phyloP scores from a whole-genome alignment of 2,113 vertebrate genomes.

The Dipodomys ordii region DNA sequence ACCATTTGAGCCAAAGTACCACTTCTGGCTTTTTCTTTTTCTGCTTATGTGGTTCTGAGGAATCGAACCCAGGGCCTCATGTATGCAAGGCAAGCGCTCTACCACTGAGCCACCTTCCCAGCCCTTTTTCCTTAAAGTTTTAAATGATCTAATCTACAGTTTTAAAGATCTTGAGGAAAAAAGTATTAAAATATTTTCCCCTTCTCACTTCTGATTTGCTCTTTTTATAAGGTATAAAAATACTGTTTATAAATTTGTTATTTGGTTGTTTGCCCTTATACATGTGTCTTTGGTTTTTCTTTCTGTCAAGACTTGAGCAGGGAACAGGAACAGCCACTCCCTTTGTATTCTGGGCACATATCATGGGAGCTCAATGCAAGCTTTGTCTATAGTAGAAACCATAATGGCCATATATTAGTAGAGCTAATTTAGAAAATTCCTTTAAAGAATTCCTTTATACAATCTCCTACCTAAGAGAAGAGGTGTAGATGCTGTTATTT shows the following conservation, averaged over 20 bases:
- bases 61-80: too few relatives aligned
- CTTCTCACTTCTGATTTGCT: constrained; percentile 22
- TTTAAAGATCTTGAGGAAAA: not conserved
- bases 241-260: not conserved
- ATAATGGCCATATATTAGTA: constrained; percentile 30
- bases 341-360: not conserved
- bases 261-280: constrained; percentile 49
- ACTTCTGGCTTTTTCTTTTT: too few relatives aligned
- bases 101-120: too few relatives aligned
- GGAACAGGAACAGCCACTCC: not conserved
- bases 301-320: not conserved
- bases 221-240: constrained; percentile 37
- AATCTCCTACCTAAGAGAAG: not conserved
- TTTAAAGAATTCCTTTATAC: constrained; percentile 55
- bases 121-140: not conserved
- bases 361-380: not conserved
- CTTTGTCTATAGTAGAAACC: constrained; percentile 43
- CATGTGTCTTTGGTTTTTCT: constrained; percentile 27
- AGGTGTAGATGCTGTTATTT: not conserved
- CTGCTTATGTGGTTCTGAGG: too few relatives aligned
- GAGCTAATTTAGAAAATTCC: constrained; percentile 27
- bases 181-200: not conserved
- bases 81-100: too few relatives aligned
- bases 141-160: constrained; percentile 3
- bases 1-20: too few relatives aligned